These are phyloP conservation scores for Kudoa iwatai DNA, from an alignment of 30 jellyfish, hydroid and myxozoan species.

Conservation along the genomic window DNA sequence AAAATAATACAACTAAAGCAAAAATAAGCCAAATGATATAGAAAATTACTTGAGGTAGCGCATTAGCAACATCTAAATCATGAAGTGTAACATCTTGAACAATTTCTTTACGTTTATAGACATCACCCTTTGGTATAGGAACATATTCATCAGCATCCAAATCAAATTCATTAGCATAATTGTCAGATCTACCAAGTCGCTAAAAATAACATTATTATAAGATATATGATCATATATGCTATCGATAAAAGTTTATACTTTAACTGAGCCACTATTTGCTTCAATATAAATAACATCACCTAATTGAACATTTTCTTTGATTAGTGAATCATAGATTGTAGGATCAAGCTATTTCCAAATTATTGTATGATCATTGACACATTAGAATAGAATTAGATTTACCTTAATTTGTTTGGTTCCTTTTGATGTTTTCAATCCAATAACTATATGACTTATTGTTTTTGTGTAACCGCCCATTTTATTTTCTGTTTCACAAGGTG, in stretches of 20 bases:
- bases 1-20: too few species aligned
- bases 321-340: slow-evolving; percentile 34
- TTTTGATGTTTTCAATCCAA: slow-evolving; percentile 58
- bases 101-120: slow-evolving; percentile 47
- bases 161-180: background rate
- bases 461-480: slow-evolving; percentile 16
- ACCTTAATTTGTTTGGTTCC: slow-evolving; percentile 38
- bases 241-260: slow-evolving; percentile 3
- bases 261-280: slow-evolving; percentile 79
- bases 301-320: slow-evolving; percentile 42
- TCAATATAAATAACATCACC: slow-evolving; percentile 80
- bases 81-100: slow-evolving; percentile 81
- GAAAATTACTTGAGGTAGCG: slow-evolving; percentile 34
- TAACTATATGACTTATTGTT: slow-evolving; percentile 40
- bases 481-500: slow-evolving; percentile 73
- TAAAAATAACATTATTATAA: background rate
- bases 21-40: background rate
- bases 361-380: background rate
- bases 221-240: background rate
- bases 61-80: slow-evolving; percentile 70
- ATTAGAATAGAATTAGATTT: too few species aligned
- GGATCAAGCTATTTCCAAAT: slow-evolving; percentile 32
- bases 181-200: background rate
- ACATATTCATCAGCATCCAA: slow-evolving; percentile 56
- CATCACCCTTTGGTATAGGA: slow-evolving; percentile 87